Evolutionary conservation across 2,113 vertebrate species (phyloP), one percentile per base, ranked within the genome.

Genomic region (Petroica traversi): DNA sequence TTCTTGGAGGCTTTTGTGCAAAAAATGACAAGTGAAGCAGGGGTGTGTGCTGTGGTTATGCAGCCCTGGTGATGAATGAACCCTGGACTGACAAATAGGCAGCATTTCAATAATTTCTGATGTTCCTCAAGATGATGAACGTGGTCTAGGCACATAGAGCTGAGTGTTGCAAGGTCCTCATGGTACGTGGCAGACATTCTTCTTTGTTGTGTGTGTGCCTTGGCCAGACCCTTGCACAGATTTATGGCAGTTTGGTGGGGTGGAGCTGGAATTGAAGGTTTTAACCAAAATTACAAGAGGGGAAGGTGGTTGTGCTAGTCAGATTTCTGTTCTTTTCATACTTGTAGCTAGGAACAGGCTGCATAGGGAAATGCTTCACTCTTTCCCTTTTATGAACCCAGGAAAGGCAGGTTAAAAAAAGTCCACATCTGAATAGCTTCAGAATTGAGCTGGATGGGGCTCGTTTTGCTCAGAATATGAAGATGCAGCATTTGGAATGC

Each of bases 301-400:
- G 33, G 29, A 31, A 49, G 18, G 16, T 45, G 24, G 36, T 24
- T 33, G 5, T 55, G 19, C 10, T 57, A 31, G 33, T 33, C 7
- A 83, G 9, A 14, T 79, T 88, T 79, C 36, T 68, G 34, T 23
- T 78, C 12, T 78, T 43, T 43, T 55, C 26, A 5, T 36, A 5
- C 13, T 15, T 40, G 20, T 52, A 79, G 31, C 16, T 22, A 62
- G 79, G 25, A 73, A 61, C 7, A 66, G 58, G 11, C 23, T 80
- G 63, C 7, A 62, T 9, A 34, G 10, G 26, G 36, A n/a, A 25
- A 8, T 45, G 5, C 13, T 29, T 64, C 0, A 0, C 19, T 67
- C 28, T 67, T 69, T 66, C 31, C 6, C 18, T 86, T 76, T 45
- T 38, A 49, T 26, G 33, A 66, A 36, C 52, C 16, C 3, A 29